Percentiles rank a stretch among this genome's conserved stretches.
Conservation (phyloP, 2,888 invertebrate species). For the Mimumesa dahlbomi region DNA sequence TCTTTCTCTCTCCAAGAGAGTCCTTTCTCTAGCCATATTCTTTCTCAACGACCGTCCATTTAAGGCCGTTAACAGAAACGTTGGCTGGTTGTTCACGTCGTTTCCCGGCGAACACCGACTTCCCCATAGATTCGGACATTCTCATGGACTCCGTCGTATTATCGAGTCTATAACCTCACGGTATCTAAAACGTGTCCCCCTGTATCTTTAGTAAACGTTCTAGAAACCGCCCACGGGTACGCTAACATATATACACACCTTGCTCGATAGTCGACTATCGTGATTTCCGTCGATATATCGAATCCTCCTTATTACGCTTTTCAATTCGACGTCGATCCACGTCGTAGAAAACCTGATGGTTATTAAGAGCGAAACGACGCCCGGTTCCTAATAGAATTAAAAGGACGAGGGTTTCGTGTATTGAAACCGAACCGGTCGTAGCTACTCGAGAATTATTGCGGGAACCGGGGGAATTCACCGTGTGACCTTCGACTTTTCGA, state of each 20-base stretch:
- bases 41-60: constrained; percentile 56
- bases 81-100: too few relatives aligned
- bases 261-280: not conserved
- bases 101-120: constrained; percentile 28
- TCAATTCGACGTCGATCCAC: constrained; percentile 9
- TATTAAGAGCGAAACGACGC: constrained; percentile 9
- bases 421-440: not conserved
- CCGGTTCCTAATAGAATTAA: constrained; percentile 15
- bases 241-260: too few relatives aligned
- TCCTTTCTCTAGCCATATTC: constrained; percentile 36
- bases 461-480: constrained; percentile 6
- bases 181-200: constrained; percentile 15
- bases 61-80: constrained; percentile 50
- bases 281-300: not conserved
- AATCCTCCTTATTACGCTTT: not conserved
- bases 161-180: constrained; percentile 23
- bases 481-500: constrained; percentile 31
- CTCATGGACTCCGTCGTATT: constrained; percentile 14
- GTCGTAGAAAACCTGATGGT: not conserved
- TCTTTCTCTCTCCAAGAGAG: constrained; percentile 22
- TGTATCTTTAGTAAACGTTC: not conserved
- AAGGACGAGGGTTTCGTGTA: not conserved
- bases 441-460: constrained; percentile 1
- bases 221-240: not conserved
- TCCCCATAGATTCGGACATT: constrained; percentile 25